Evolutionary conservation across 2,888 invertebrate species (phyloP).

Genomic region (Artemia sp.): DNA sequence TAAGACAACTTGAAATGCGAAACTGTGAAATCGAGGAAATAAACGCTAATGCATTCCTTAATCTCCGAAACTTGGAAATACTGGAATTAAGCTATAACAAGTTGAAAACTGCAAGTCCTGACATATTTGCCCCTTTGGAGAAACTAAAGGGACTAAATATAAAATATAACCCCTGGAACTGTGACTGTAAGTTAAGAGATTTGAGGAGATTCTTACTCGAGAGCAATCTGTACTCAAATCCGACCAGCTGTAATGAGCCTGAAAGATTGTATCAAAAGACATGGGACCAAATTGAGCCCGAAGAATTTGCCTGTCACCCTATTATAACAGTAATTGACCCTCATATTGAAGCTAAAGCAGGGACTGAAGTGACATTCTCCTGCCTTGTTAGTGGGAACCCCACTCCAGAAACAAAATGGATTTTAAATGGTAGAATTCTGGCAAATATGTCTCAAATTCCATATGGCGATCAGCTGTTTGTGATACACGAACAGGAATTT

Average conservation of each 20-base stretch:
- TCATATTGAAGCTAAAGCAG: constrained; percentile 52
- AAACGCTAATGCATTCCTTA: constrained; percentile 56
- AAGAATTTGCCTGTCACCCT: constrained; percentile 66
- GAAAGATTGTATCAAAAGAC: constrained; percentile 46
- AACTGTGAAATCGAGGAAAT: constrained; percentile 57
- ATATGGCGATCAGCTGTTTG: constrained; percentile 24
- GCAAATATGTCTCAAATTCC: constrained; percentile 25
- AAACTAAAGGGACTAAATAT: constrained; percentile 61
- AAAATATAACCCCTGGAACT: constrained; percentile 65
- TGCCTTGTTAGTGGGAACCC: constrained; percentile 69
- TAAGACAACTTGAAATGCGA: constrained; percentile 60
- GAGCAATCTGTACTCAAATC: constrained; percentile 55
- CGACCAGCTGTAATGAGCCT: constrained; percentile 54
- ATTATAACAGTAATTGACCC: constrained; percentile 37
- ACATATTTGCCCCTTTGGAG: constrained; percentile 51
- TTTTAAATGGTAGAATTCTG: constrained; percentile 46
- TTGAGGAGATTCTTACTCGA: constrained; percentile 67
- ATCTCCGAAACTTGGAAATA: constrained; percentile 47
- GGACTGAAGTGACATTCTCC: constrained; percentile 60
- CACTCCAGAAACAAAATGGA: constrained; percentile 62
- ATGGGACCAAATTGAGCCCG: constrained; percentile 57
- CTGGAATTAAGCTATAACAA: constrained; percentile 64
- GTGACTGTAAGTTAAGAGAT: constrained; percentile 66
- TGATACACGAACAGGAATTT: constrained; percentile 24
- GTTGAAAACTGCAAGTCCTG: constrained; percentile 48